Conservation (phyloP, 2,888 invertebrate species). For the Danaus chrysippus region DNA sequence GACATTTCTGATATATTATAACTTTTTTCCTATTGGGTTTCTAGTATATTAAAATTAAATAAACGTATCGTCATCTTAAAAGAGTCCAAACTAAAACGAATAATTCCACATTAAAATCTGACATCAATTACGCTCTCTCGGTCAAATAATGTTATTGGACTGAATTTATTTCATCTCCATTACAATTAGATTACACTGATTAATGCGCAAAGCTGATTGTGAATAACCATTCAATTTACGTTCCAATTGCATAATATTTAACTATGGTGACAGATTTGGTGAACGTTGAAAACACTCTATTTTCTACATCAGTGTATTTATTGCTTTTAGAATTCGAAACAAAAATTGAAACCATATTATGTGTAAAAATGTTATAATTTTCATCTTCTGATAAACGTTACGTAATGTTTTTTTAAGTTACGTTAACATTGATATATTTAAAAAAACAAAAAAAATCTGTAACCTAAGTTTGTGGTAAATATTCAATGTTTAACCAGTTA, state of each 20-base stretch:
- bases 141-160: conserved; percentile 28
- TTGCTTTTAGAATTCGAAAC: neutral
- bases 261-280: conserved; percentile 12
- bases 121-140: conserved; percentile 28
- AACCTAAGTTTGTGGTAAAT: neutral
- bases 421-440: neutral
- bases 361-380: neutral
- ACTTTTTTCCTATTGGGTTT: no score
- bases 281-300: neutral
- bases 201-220: conserved; percentile 28
- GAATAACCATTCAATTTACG: conserved; percentile 31
- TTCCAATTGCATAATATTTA: conserved; percentile 20
- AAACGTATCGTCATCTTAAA: conserved; percentile 6
- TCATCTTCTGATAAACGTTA: neutral
- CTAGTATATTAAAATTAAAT: no score
- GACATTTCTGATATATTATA: no score
- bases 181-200: conserved; percentile 33
- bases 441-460: no score
- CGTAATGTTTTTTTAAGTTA: neutral
- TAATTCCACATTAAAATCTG: conserved; percentile 19
- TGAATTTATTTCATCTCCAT: conserved; percentile 31
- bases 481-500: no score
- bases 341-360: neutral
- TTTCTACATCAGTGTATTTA: neutral
- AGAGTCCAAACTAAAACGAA: conserved; percentile 14